Conservation (phyloP, 2,797 vertebrate species). For the Enteromius paludinosus region DNA sequence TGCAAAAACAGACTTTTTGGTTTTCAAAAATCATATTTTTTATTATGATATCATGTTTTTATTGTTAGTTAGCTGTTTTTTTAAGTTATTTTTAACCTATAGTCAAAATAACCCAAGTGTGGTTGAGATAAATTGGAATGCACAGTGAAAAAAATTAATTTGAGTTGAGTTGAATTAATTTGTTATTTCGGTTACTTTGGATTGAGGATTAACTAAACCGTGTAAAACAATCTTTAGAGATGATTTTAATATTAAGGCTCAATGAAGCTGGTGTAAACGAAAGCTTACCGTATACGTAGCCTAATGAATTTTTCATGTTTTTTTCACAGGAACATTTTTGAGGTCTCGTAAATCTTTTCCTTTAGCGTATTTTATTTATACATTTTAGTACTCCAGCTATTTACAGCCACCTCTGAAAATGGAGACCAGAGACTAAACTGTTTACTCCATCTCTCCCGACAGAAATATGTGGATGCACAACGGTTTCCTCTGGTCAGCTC, state of each 20-base stretch:
- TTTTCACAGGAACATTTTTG: constrained; percentile 20
- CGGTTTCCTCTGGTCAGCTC: constrained; percentile 49
- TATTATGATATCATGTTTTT: too few species aligned
- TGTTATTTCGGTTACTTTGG: neutral
- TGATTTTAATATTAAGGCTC: neutral
- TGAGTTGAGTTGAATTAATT: too few species aligned
- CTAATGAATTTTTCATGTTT: neutral
- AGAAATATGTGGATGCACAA: constrained; percentile 42
- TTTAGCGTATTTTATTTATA: constrained; percentile 24
- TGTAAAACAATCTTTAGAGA: neutral
- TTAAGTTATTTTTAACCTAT: too few species aligned
- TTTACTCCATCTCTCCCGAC: constrained; percentile 45
- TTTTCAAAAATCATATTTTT: too few species aligned
- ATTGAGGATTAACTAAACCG: neutral
- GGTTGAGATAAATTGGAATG: too few species aligned
- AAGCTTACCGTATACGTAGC: neutral
- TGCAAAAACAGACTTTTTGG: too few species aligned
- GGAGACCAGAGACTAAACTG: constrained; percentile 45
- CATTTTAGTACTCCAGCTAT: constrained; percentile 34
- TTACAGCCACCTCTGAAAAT: constrained; percentile 23
- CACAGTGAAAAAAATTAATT: too few species aligned
- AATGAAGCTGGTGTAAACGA: neutral
- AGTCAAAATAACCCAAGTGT: too few species aligned
- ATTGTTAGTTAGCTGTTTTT: too few species aligned
- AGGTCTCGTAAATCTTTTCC: constrained; percentile 39